Percentiles rank a stretch among this genome's conserved stretches.
phyloP scores from a whole-genome alignment of 92 coral and sea anemone species.

The Phenganax marumi region DNA sequence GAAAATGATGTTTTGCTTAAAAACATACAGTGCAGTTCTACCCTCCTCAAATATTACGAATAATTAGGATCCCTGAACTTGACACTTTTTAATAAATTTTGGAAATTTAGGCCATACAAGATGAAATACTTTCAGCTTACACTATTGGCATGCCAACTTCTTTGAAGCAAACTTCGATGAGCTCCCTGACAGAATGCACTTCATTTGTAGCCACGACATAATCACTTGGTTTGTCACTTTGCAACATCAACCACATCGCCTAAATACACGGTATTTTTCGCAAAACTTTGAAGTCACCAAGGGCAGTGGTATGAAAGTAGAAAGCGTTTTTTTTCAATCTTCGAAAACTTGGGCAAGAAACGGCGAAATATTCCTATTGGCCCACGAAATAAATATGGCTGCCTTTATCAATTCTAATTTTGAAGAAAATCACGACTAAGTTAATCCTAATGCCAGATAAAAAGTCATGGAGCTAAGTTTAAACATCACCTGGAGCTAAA shows the following conservation, averaged over 20 bases:
- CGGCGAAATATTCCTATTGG: too few species aligned
- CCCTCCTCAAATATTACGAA: too few species aligned
- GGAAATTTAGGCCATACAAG: not conserved
- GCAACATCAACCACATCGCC: constrained; percentile 98
- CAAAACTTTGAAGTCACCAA: too few species aligned
- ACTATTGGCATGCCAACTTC: constrained; percentile 70
- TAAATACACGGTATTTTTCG: not conserved
- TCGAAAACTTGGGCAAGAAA: too few species aligned
- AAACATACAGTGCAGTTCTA: not conserved
- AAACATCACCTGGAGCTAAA: not conserved
- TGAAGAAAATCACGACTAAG: too few species aligned
- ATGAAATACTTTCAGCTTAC: constrained; percentile 56
- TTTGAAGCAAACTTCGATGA: constrained; percentile 74
- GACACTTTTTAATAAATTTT: not conserved
- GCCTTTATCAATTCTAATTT: too few species aligned
- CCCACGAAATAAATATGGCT: too few species aligned
- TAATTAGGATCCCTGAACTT: not conserved
- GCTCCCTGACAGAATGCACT: constrained; percentile 92
- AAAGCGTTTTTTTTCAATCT: too few species aligned
- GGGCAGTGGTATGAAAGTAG: too few species aligned
- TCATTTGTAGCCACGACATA: constrained; percentile 96
- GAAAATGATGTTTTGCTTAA: too few species aligned
- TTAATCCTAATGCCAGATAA: too few species aligned
- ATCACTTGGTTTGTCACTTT: constrained; percentile 84
- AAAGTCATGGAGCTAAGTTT: not conserved